Evolutionary conservation across 2,113 vertebrate genomes (phyloP).

Genomic region (Ailurus styani): DNA sequence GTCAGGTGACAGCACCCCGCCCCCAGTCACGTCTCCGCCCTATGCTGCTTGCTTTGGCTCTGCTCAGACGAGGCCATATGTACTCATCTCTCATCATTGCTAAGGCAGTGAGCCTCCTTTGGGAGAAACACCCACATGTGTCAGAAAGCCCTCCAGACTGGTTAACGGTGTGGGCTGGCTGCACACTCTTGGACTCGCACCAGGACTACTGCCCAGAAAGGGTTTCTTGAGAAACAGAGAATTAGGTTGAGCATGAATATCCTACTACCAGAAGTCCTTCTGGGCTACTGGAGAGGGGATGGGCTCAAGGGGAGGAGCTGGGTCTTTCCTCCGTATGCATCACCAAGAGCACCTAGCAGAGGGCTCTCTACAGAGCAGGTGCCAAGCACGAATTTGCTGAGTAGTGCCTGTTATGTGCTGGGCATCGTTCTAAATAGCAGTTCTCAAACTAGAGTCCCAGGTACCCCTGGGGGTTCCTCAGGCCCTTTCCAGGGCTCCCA

Average conservation of each 20-base stretch:
- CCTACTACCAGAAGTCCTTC: background rate
- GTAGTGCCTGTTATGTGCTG: background rate
- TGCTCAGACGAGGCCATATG: background rate
- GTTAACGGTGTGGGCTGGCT: background rate
- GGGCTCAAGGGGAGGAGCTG: background rate
- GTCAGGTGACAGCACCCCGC: background rate
- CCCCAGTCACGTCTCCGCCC: background rate
- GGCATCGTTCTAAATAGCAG: background rate
- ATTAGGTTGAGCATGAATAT: background rate
- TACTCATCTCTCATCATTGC: background rate
- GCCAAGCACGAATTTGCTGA: background rate
- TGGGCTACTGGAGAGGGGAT: background rate
- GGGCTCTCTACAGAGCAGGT: background rate
- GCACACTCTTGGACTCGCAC: background rate
- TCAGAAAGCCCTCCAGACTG: background rate
- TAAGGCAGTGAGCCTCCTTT: background rate
- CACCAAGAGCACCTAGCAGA: background rate
- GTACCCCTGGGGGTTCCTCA: background rate
- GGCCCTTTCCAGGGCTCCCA: background rate
- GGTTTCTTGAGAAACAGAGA: constrained; percentile 5
- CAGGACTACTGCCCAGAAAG: background rate
- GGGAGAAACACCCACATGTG: background rate
- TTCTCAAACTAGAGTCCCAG: background rate
- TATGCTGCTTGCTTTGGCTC: background rate
- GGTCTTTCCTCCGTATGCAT: background rate